Evolutionary conservation across 2,888 invertebrate species (phyloP).

Genomic region (Brenthis hecate): DNA sequence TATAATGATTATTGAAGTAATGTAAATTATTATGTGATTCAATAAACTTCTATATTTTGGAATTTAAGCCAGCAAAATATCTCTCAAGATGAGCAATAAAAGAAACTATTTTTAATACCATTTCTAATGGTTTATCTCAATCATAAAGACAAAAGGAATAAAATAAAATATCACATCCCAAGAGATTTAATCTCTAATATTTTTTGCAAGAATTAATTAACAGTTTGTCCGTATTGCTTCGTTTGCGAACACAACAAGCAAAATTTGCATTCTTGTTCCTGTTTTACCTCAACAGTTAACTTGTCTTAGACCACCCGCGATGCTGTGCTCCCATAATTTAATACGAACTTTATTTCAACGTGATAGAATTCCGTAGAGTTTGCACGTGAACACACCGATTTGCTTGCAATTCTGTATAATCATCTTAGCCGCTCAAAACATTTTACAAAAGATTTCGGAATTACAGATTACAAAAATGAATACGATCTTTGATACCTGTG

Average conservation of each 20-base stretch:
- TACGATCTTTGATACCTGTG: conserved; percentile 17
- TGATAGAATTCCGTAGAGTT: conserved; percentile 54
- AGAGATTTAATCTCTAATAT: conserved; percentile 22
- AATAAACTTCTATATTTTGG: no score
- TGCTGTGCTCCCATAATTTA: conserved; percentile 56
- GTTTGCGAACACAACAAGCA: conserved; percentile 33
- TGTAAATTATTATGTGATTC: no score
- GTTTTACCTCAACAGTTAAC: conserved; percentile 69
- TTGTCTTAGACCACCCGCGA: conserved; percentile 80
- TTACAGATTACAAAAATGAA: conserved; percentile 27
- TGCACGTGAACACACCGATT: conserved; percentile 44
- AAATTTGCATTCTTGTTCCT: conserved; percentile 76
- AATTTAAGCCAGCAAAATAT: no score
- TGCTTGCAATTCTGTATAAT: conserved; percentile 50
- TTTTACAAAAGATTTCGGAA: conserved; percentile 46
- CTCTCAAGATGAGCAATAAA: no score
- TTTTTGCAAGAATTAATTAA: conserved; percentile 35
- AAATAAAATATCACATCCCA: conserved; percentile 9
- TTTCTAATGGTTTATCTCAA: not conserved
- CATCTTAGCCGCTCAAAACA: conserved; percentile 51
- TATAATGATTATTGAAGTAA: no score
- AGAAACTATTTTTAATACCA: no score
- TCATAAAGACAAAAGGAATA: not conserved
- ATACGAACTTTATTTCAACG: conserved; percentile 71
- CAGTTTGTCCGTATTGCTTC: conserved; percentile 24